These are phyloP conservation scores for Rhynchopsitta pachyrhyncha DNA, from an alignment of 2,113 vertebrate species.

Conservation along the genomic window DNA sequence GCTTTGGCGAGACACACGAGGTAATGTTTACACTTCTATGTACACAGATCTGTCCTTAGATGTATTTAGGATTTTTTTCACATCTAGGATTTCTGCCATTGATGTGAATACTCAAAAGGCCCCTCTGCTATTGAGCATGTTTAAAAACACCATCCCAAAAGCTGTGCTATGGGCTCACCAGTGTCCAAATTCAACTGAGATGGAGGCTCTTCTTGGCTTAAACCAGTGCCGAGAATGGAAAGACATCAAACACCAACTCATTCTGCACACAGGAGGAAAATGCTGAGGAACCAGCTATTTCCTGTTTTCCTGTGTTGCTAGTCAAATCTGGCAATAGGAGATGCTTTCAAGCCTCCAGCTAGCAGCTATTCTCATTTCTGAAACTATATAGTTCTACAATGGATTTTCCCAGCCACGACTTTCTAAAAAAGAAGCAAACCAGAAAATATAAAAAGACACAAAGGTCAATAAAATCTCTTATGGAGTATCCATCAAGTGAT, in stretches of 20 bases:
- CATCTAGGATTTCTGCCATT: not conserved
- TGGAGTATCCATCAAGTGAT: constrained; percentile 19
- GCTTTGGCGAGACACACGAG: not conserved
- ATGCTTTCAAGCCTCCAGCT: not conserved
- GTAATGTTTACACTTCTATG: constrained; percentile 2
- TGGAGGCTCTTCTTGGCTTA: not conserved
- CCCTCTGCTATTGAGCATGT: not conserved
- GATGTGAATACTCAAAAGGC: not conserved
- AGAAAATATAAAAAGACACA: not conserved
- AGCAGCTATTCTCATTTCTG: not conserved
- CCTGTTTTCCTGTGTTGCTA: not conserved
- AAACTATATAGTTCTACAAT: not conserved
- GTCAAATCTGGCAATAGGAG: not conserved
- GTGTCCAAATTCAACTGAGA: not conserved
- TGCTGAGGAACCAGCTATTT: not conserved
- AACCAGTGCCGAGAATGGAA: not conserved
- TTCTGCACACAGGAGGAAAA: not conserved
- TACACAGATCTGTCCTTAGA: not conserved
- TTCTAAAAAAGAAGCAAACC: not conserved
- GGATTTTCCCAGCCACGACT: not conserved
- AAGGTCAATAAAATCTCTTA: constrained; percentile 13
- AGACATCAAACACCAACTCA: not conserved
- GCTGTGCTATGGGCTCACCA: not conserved
- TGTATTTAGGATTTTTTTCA: not conserved
- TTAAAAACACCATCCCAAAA: not conserved